phyloP scores from a whole-genome alignment of 1,140 invertebrate species.

The Choristoneura fumiferana region DNA sequence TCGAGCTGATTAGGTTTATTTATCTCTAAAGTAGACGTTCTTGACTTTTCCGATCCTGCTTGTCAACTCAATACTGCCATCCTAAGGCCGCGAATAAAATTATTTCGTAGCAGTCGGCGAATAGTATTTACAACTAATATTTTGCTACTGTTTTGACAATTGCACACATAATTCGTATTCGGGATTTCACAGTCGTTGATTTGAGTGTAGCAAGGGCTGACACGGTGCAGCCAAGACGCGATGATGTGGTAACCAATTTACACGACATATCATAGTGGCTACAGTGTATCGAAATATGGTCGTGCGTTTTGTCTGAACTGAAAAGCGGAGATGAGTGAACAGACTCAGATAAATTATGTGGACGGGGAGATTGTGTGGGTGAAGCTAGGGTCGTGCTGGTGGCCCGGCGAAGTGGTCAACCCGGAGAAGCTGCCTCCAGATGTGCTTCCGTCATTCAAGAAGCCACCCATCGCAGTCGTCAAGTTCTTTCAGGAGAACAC shows the following conservation, averaged over 20 bases:
- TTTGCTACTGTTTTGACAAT: conserved; percentile 71
- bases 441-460: conserved; percentile 82
- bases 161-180: conserved; percentile 34
- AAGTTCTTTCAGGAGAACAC: conserved; percentile 90
- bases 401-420: conserved; percentile 87
- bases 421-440: conserved; percentile 81
- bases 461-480: conserved; percentile 86
- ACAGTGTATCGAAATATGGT: conserved; percentile 72
- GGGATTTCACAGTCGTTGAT: conserved; percentile 17
- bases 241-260: conserved; percentile 60
- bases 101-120: conserved; percentile 76
- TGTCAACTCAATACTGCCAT: conserved; percentile 55
- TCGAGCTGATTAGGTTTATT: too few relatives aligned
- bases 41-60: conserved; percentile 20
- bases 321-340: conserved; percentile 74
- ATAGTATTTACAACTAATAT: conserved; percentile 72
- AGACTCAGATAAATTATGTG: conserved; percentile 82
- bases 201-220: conserved; percentile 23
- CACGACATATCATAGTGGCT: conserved; percentile 55
- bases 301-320: conserved; percentile 64
- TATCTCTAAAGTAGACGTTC: not conserved
- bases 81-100: conserved; percentile 43
- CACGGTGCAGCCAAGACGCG: conserved; percentile 26
- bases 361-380: conserved; percentile 90
- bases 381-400: conserved; percentile 87